Conservation (phyloP, 2,113 vertebrate species). For the Coptodon bakossiorum region DNA sequence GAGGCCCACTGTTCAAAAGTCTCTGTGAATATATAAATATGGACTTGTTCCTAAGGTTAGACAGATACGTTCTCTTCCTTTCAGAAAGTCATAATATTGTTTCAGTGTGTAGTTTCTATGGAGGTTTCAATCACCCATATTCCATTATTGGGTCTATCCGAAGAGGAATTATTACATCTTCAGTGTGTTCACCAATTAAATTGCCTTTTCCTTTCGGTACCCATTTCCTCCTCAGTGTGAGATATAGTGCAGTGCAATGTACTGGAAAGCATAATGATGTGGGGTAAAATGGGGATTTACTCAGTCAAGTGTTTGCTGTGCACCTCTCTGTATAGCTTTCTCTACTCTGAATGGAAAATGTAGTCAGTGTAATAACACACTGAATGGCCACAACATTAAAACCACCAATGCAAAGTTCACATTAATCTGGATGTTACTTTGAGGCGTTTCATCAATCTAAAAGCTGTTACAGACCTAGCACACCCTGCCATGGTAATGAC, state of each 20-base stretch:
- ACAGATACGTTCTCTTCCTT: not conserved
- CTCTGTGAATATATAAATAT: slow-evolving; percentile 13
- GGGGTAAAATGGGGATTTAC: slow-evolving; percentile 1
- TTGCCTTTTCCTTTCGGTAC: not conserved
- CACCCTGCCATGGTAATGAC: not conserved
- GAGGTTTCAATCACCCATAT: not conserved
- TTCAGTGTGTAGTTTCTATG: slow-evolving; percentile 1
- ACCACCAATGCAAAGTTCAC: not conserved
- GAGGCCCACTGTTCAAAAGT: not conserved
- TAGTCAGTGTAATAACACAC: not conserved
- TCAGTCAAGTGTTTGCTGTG: not conserved
- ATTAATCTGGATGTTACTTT: not conserved
- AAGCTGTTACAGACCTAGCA: not conserved
- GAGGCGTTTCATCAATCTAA: not conserved
- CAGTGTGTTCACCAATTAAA: not conserved
- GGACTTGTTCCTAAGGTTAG: not conserved
- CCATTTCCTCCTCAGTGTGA: not conserved
- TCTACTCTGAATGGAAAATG: not conserved
- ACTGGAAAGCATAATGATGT: slow-evolving; percentile 31
- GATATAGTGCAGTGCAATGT: not conserved
- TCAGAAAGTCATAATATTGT: not conserved
- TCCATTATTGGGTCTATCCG: not conserved
- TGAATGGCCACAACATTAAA: not conserved
- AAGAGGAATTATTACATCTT: not conserved
- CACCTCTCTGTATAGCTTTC: not conserved